Base-by-base conservation (phyloP, 2,888 invertebrate genomes). In the Camptogramma bilineatum region DNA sequence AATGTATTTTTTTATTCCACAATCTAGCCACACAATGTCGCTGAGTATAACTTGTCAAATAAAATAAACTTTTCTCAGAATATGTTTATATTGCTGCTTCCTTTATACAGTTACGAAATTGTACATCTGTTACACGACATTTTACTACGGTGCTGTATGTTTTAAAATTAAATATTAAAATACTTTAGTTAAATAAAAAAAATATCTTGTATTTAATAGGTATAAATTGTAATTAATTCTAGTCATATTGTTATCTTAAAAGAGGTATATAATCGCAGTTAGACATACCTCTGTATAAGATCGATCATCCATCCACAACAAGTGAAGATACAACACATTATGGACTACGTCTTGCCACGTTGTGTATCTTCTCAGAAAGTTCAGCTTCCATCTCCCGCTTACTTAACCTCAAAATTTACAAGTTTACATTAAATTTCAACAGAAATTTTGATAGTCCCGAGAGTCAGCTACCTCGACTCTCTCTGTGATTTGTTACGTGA, bases 321-420 rank as follows among this genome's bases (percentile, higher is more conserved):
- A 5, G 90, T 89, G 69, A 91, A 90, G 64, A 91, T 81, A 67
- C 90, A 90, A 72, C 90, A 91, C 90, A 91, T 90, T 68, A 31
- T 82, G 64, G 52, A 47, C 67, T 74, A 34, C n/a, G 9, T 39
- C 34, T 13, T 13, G 10, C 4, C 34, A 39, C 13, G 34, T 39
- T 13, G 13, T 13, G 3, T n/a, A 13, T 46, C 16, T n/a, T n/a
- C 50, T 16, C 24, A 21, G 18, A 3, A 4, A 39, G 5, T 13
- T 21, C 24, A 31, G 44, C 44, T 52, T 34, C 46, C 46, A 52
- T 62, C 18, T n/a, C 34, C 53, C 21, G 54, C 39, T 10, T n/a
- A 9, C 10, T 5, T 46, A 52, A 34, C 46, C 52, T 59, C 59
- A 44, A 59, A 59, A 59, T 31, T 39, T 34, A 50, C 39, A 24